phyloP scores from a whole-genome alignment of 1,140 invertebrate species.

The Trichonephila clavata region DNA sequence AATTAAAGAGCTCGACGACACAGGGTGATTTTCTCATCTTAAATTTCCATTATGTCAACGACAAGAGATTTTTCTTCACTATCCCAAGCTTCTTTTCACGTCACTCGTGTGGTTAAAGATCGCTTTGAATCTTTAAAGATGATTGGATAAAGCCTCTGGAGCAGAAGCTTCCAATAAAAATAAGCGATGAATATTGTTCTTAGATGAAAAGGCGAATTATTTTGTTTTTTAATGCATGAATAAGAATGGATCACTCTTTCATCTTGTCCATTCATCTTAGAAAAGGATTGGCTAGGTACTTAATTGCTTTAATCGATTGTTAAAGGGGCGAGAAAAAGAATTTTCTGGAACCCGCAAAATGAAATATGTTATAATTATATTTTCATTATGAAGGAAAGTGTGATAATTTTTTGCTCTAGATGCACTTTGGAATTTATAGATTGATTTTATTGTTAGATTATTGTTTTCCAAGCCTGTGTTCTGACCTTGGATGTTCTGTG shows the following conservation, averaged over 20 bases:
- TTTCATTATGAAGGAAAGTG: neutral
- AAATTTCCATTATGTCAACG: conserved; percentile 13
- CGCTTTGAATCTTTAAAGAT: neutral
- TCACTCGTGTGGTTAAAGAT: neutral
- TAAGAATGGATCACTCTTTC: neutral
- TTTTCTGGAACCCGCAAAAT: neutral
- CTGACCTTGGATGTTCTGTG: too few relatives aligned
- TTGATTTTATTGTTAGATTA: too few relatives aligned
- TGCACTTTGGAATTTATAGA: too few relatives aligned
- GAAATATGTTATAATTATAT: neutral
- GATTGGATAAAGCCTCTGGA: neutral
- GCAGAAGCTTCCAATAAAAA: neutral
- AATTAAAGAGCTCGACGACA: neutral
- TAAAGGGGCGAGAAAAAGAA: neutral
- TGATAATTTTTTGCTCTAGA: too few relatives aligned
- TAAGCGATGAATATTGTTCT: conserved; percentile 9
- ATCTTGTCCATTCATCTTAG: neutral
- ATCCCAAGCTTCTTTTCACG: neutral
- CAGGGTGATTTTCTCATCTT: neutral
- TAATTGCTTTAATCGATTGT: neutral
- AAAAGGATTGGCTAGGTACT: neutral
- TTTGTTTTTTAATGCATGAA: neutral
- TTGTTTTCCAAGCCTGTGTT: too few relatives aligned
- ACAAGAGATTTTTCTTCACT: neutral
- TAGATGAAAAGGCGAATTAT: neutral